Conservation (phyloP, 2,797 vertebrate species). For the Ctenopoma kingsleyae region DNA sequence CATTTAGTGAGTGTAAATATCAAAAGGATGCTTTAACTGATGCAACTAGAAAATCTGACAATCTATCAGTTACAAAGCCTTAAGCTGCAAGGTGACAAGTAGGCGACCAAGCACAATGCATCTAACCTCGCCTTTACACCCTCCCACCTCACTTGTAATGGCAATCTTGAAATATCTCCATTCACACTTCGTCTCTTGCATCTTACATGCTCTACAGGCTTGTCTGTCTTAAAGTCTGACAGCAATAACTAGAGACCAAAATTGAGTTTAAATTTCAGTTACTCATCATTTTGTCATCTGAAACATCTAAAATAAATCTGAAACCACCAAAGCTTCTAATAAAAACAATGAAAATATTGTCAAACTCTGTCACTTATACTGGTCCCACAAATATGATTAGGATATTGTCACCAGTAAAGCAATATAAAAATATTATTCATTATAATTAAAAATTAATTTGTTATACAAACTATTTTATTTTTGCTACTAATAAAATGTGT, state of each 20-base stretch:
- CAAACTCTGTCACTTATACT: not conserved
- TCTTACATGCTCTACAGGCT: not conserved
- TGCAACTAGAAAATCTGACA: slow-evolving; percentile 1
- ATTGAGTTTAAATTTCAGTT: not conserved
- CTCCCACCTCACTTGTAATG: slow-evolving; percentile 40
- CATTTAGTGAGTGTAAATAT: not conserved
- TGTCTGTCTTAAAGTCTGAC: not conserved
- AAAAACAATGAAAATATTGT: not conserved
- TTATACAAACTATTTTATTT: too few species aligned
- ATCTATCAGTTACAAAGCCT: not conserved
- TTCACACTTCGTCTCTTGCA: slow-evolving; percentile 65
- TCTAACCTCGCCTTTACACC: slow-evolving; percentile 22
- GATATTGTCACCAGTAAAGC: too few species aligned
- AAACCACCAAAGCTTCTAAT: too few species aligned
- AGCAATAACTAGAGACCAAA: not conserved
- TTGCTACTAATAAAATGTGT: too few species aligned
- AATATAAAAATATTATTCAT: not conserved
- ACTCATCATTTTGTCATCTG: not conserved
- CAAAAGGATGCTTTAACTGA: not conserved
- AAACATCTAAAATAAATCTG: too few species aligned
- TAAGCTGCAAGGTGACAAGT: not conserved
- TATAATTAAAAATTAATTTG: too few species aligned
- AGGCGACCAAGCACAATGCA: slow-evolving; percentile 10
- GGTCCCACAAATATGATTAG: too few species aligned
- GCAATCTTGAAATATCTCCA: slow-evolving; percentile 50